These are phyloP conservation scores for Lasioglossum albipes DNA, from an alignment of 1,140 invertebrate species.

Conservation along the genomic window DNA sequence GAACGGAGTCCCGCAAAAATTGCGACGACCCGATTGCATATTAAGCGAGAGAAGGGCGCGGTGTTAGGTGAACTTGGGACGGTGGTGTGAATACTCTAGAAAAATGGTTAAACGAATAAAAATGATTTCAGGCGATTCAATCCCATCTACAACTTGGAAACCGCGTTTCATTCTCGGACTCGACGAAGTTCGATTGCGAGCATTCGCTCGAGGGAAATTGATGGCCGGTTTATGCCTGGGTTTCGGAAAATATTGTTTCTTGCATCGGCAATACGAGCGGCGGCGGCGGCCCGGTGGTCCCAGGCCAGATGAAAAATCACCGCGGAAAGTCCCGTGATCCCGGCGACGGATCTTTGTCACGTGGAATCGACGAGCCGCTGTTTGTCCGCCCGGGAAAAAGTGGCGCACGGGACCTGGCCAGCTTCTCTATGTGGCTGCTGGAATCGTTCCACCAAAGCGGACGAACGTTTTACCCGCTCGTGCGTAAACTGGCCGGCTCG, in stretches of 20 bases:
- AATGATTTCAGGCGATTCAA: too few species aligned
- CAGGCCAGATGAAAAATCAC: conserved; percentile 44
- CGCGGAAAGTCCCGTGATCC: neutral
- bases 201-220: conserved; percentile 28
- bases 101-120: too few species aligned
- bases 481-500: conserved; percentile 36
- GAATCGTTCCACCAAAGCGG: conserved; percentile 21
- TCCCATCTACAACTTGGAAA: too few species aligned
- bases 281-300: neutral
- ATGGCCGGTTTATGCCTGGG: conserved; percentile 32
- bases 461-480: conserved; percentile 27
- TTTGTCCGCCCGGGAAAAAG: neutral
- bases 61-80: too few species aligned
- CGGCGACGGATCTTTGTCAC: conserved; percentile 32
- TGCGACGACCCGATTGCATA: too few species aligned
- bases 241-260: conserved; percentile 52
- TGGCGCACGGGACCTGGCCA: neutral
- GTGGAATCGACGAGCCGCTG: neutral
- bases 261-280: neutral
- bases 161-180: too few species aligned
- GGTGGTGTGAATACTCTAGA: too few species aligned
- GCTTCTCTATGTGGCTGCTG: neutral
- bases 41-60: too few species aligned
- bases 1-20: too few species aligned
- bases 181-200: too few species aligned